Percentiles rank a stretch among this genome's conserved stretches.
phyloP scores from a whole-genome alignment of 2,888 invertebrate genomes.

The Drosophila demipolita region DNA sequence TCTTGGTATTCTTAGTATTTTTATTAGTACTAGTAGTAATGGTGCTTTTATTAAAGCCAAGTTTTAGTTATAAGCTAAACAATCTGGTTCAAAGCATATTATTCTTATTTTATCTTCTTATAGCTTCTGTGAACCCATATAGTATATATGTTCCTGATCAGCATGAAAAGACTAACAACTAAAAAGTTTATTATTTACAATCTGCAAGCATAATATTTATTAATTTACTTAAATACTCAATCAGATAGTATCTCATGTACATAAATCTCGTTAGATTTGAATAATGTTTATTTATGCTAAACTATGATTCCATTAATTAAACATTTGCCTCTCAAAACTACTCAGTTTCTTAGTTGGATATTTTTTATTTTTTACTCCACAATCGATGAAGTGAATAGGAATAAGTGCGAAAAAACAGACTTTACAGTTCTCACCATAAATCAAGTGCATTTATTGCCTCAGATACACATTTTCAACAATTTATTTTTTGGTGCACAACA shows the following conservation, averaged over 20 bases:
- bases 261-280: not conserved
- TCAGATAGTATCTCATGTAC: not conserved
- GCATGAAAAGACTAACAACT: too few relatives aligned
- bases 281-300: not conserved
- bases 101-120: too few relatives aligned
- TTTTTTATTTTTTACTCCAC: not conserved
- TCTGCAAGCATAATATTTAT: not conserved
- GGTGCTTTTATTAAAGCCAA: too few relatives aligned
- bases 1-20: too few relatives aligned
- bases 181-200: too few relatives aligned
- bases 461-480: not conserved
- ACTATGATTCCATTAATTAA: not conserved
- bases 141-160: too few relatives aligned
- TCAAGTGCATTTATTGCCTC: not conserved
- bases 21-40: too few relatives aligned
- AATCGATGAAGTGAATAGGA: not conserved
- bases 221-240: not conserved
- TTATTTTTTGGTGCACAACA: constrained; percentile 3
- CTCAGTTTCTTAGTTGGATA: not conserved
- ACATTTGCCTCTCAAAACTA: too few relatives aligned
- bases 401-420: not conserved
- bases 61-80: too few relatives aligned
- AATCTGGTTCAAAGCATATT: too few relatives aligned
- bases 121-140: too few relatives aligned
- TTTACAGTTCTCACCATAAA: not conserved